Percentiles rank a stretch among this genome's conserved stretches.
phyloP scores from a whole-genome alignment of 2,113 vertebrate species.

The Protomyctophum bolini region DNA sequence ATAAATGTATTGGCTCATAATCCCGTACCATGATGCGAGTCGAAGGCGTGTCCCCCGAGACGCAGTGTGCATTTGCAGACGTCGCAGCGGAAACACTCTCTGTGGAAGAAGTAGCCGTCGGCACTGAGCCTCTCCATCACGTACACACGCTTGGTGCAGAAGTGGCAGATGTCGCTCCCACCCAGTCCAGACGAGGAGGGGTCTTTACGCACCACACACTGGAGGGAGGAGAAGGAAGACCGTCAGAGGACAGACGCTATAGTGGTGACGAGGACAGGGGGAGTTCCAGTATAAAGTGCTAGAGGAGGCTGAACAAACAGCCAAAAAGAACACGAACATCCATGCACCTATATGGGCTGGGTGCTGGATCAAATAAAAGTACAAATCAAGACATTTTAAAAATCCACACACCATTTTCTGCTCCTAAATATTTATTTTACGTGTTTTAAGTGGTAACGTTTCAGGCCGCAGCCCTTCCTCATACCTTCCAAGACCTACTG shows the following conservation, averaged over 20 bases:
- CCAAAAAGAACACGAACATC: too few relatives aligned
- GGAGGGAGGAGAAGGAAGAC: conserved; percentile 15
- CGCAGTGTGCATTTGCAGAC: conserved; percentile 86
- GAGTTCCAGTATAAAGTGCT: not conserved
- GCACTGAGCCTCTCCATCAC: conserved; percentile 94
- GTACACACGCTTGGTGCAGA: conserved; percentile 92
- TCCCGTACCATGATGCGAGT: conserved; percentile 71
- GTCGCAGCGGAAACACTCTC: conserved; percentile 94
- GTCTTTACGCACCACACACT: conserved; percentile 82
- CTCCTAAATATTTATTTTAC: too few relatives aligned
- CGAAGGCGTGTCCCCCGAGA: conserved; percentile 87
- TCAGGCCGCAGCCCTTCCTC: too few relatives aligned
- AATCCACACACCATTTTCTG: too few relatives aligned
- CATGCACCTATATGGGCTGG: too few relatives aligned
- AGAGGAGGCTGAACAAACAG: too few relatives aligned
- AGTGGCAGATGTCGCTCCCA: conserved; percentile 90
- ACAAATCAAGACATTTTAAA: too few relatives aligned
- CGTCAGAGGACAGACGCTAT: not conserved
- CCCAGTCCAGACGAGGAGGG: conserved; percentile 83
- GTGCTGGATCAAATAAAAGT: too few relatives aligned
- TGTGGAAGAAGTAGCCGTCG: conserved; percentile 93
- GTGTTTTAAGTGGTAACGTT: too few relatives aligned
- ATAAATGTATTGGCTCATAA: not conserved
- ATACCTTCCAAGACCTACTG: too few relatives aligned
- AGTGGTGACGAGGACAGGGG: not conserved